Percentiles rank a stretch among this genome's conserved stretches.
Evolutionary conservation across 2,113 vertebrate species (phyloP).

Genomic region (Limnothrissa miodon): DNA sequence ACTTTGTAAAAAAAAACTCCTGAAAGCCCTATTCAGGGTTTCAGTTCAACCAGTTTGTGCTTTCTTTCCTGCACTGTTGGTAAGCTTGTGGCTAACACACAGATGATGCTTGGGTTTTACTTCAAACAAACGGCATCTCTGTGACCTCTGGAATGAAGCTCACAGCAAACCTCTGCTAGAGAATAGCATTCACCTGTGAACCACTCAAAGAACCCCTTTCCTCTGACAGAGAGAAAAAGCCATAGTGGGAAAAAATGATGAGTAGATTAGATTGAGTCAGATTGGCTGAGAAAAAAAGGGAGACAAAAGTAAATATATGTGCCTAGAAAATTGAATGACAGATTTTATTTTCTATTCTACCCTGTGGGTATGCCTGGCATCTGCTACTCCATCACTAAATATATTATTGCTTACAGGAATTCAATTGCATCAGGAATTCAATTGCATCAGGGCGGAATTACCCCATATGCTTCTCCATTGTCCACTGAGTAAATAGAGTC

Average conservation of each 20-base stretch:
- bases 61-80: neutral
- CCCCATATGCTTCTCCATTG: neutral
- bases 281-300: neutral
- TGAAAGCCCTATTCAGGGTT: neutral
- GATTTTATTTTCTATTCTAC: neutral
- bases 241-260: neutral
- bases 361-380: neutral
- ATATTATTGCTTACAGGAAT: no score
- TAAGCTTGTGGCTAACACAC: neutral
- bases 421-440: neutral
- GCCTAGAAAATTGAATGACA: no score
- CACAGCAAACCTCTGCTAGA: neutral
- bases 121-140: neutral
- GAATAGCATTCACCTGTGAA: neutral
- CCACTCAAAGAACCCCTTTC: neutral
- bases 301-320: neutral
- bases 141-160: neutral
- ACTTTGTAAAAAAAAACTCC: neutral
- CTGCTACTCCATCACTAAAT: neutral
- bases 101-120: neutral
- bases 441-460: neutral
- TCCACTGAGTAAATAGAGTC: neutral
- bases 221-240: neutral
- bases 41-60: neutral
- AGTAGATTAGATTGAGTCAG: neutral